Percentiles rank a stretch among this genome's conserved stretches.
These are phyloP conservation scores for Philhelius pedissequus DNA, from an alignment of 2,888 invertebrate genomes.

Conservation along the genomic window DNA sequence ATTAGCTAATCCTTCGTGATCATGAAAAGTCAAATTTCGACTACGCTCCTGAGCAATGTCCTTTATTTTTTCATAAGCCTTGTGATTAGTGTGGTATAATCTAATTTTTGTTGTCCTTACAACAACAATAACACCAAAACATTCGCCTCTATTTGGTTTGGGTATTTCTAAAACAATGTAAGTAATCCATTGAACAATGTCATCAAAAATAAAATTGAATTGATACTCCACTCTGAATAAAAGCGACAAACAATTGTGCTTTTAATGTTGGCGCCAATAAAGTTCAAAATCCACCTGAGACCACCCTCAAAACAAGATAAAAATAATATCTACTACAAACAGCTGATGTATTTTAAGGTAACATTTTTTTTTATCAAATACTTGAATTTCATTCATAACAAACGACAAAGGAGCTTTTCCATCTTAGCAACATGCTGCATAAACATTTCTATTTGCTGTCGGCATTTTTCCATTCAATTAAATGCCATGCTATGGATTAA, in stretches of 20 bases:
- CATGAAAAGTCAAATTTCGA: neutral
- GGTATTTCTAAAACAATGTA: neutral
- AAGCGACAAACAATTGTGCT: neutral
- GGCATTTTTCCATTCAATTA: constrained; percentile 30
- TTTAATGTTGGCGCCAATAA: constrained; percentile 6
- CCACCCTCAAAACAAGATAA: neutral
- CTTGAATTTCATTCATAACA: constrained; percentile 56
- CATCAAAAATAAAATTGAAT: neutral
- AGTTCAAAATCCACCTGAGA: neutral
- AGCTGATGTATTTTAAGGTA: constrained; percentile 10
- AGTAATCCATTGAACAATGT: neutral
- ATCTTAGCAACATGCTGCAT: constrained; percentile 54
- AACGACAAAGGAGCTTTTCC: constrained; percentile 35
- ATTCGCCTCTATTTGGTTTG: neutral
- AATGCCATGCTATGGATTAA: neutral
- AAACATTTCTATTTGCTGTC: constrained; percentile 26
- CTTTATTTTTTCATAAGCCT: neutral
- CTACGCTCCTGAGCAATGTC: neutral
- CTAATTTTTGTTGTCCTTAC: neutral
- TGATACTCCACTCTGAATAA: neutral
- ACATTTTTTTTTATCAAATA: constrained; percentile 21
- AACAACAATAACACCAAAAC: neutral
- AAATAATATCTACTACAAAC: neutral
- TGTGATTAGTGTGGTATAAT: neutral
- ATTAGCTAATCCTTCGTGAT: too few species aligned